A percentile compares a stretch with the other conserved stretches of the same genome.
Evolutionary conservation across 2,888 invertebrate genomes (phyloP).

Genomic region (Pteria penguin): DNA sequence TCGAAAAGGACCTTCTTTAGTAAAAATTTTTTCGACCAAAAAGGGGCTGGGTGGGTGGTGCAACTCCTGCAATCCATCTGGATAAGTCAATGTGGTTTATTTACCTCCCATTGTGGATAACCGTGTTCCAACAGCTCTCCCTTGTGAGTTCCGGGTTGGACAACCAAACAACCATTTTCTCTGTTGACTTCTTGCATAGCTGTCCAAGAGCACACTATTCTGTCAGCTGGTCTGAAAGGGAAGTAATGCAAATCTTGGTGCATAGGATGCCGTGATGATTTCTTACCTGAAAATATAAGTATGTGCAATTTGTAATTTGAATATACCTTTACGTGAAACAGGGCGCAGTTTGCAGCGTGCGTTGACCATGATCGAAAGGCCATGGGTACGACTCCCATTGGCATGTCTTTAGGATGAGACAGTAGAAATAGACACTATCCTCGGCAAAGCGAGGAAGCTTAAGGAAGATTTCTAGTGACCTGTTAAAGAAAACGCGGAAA

Average conservation of each 20-base stretch:
- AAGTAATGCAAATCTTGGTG: constrained; percentile 92
- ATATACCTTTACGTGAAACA: too few relatives aligned
- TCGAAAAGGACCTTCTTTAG: too few relatives aligned
- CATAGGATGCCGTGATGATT: constrained; percentile 81
- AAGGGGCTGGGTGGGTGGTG: background rate
- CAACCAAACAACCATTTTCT: constrained; percentile 91
- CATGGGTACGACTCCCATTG: too few relatives aligned
- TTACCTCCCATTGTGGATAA: constrained; percentile 86
- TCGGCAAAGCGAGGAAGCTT: too few relatives aligned
- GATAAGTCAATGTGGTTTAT: constrained; percentile 10
- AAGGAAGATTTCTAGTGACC: too few relatives aligned
- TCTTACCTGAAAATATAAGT: constrained; percentile 73
- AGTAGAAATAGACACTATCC: too few relatives aligned
- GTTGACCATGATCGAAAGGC: too few relatives aligned
- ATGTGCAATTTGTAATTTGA: too few relatives aligned
- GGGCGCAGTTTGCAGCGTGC: too few relatives aligned
- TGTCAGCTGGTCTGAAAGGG: constrained; percentile 90
- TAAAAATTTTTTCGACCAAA: too few relatives aligned
- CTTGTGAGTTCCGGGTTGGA: constrained; percentile 89
- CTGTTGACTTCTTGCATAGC: constrained; percentile 88
- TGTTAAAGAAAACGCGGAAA: too few relatives aligned
- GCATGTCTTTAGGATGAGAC: too few relatives aligned
- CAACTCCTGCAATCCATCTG: background rate
- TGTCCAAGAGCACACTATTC: constrained; percentile 92
- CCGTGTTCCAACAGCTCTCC: constrained; percentile 85